These are phyloP conservation scores for Scaptomyza reducta DNA, from an alignment of 2,888 invertebrate genomes.

Conservation along the genomic window DNA sequence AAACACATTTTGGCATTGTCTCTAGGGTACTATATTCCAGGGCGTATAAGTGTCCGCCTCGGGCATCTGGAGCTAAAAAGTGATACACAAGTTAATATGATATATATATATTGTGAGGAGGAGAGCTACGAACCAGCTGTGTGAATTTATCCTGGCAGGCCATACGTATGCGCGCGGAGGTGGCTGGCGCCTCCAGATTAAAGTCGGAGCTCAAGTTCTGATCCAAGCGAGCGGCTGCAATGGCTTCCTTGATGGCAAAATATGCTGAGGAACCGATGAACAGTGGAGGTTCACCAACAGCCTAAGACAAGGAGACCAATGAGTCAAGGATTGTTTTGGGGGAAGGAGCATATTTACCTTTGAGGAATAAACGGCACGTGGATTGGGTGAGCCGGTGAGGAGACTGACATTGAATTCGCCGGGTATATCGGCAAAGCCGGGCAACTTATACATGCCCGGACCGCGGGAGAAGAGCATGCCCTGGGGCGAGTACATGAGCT, in stretches of 20 bases:
- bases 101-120: not conserved
- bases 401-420: constrained; percentile 96
- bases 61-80: constrained; percentile 86
- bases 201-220: constrained; percentile 87
- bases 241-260: constrained; percentile 95
- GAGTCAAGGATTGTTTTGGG: no score
- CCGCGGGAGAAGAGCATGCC: constrained; percentile 93
- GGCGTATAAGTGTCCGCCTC: constrained; percentile 86
- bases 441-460: constrained; percentile 97
- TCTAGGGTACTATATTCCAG: constrained; percentile 88
- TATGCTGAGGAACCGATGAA: constrained; percentile 94
- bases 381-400: constrained; percentile 95
- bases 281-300: constrained; percentile 97
- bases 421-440: constrained; percentile 96
- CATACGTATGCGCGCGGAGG: constrained; percentile 94
- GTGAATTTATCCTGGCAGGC: constrained; percentile 94
- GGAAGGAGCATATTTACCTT: constrained; percentile 87
- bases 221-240: constrained; percentile 90
- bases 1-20: constrained; percentile 4
- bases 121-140: constrained; percentile 86
- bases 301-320: constrained; percentile 86
- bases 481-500: constrained; percentile 92
- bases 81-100: not conserved
- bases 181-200: constrained; percentile 92
- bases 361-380: constrained; percentile 96